phyloP scores from a whole-genome alignment of 2,888 invertebrate species.

The Sphaerophoria taeniata region DNA sequence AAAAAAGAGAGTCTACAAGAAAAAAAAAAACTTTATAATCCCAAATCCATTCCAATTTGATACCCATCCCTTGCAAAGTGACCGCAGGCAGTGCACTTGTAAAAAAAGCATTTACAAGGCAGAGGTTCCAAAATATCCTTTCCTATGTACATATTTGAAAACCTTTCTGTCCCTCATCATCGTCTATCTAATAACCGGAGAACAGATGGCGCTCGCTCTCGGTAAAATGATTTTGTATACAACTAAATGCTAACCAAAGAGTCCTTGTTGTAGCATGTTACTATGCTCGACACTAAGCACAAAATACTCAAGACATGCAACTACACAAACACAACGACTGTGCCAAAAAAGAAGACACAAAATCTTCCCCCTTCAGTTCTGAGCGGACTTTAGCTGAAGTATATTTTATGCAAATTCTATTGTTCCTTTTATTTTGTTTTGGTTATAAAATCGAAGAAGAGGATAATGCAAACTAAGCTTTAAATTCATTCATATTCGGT shows the following conservation, averaged over 20 bases:
- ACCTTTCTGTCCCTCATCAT: neutral
- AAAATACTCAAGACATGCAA: conserved; percentile 10
- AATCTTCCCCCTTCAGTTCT: conserved; percentile 16
- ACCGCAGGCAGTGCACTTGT: neutral
- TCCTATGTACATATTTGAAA: neutral
- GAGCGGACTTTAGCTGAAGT: conserved; percentile 12
- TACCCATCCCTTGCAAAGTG: neutral
- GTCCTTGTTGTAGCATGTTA: neutral
- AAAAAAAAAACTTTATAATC: no score
- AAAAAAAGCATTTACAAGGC: neutral
- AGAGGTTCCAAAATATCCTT: no score
- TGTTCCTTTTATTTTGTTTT: conserved; percentile 46
- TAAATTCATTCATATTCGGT: conserved; percentile 46
- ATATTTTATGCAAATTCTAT: conserved; percentile 61
- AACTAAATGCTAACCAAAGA: conserved; percentile 15
- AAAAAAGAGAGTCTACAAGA: no score
- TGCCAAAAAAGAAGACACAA: conserved; percentile 25
- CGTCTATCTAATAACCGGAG: neutral
- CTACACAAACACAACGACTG: no score
- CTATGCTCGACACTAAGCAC: neutral
- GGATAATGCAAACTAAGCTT: conserved; percentile 52
- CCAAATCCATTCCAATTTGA: no score
- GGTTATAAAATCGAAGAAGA: conserved; percentile 19
- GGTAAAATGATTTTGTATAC: conserved; percentile 2
- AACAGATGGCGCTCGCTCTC: conserved; percentile 10